Conservation (phyloP, 2,888 invertebrate genomes). For the Ectemnius continuus region DNA sequence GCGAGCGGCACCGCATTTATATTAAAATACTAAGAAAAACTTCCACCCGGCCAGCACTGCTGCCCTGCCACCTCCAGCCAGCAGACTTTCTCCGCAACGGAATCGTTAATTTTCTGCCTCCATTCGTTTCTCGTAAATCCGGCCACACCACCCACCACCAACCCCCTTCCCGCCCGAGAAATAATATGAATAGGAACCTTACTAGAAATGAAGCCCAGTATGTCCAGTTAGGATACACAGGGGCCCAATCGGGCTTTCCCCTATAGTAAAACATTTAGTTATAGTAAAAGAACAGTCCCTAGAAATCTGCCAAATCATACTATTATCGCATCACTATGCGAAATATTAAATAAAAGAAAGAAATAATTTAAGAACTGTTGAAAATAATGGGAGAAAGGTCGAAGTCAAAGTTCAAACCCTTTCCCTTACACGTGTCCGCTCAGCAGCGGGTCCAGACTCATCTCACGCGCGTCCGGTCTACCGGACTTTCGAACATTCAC, state of each 20-base stretch:
- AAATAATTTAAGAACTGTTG: too few relatives aligned
- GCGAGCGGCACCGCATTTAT: slow-evolving; percentile 69
- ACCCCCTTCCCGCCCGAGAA: slow-evolving; percentile 63
- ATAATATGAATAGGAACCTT: slow-evolving; percentile 77
- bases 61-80: slow-evolving; percentile 38
- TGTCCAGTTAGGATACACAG: too few relatives aligned
- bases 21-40: slow-evolving; percentile 78
- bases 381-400: neutral
- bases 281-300: too few relatives aligned
- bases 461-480: slow-evolving; percentile 13
- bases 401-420: slow-evolving; percentile 44
- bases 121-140: slow-evolving; percentile 77
- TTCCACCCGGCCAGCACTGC: slow-evolving; percentile 58
- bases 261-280: too few relatives aligned
- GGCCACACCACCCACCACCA: slow-evolving; percentile 41
- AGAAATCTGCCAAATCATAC: too few relatives aligned
- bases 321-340: too few relatives aligned
- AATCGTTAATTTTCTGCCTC: slow-evolving; percentile 79
- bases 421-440: slow-evolving; percentile 28
- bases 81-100: slow-evolving; percentile 52
- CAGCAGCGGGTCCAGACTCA: slow-evolving; percentile 5
- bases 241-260: too few relatives aligned
- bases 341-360: too few relatives aligned
- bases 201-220: too few relatives aligned
- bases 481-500: slow-evolving; percentile 38